A percentile compares a stretch with the other conserved stretches of the same genome.
These are phyloP conservation scores for Poeciliopsis presidionis DNA, from an alignment of 2,797 vertebrate genomes.

Conservation along the genomic window DNA sequence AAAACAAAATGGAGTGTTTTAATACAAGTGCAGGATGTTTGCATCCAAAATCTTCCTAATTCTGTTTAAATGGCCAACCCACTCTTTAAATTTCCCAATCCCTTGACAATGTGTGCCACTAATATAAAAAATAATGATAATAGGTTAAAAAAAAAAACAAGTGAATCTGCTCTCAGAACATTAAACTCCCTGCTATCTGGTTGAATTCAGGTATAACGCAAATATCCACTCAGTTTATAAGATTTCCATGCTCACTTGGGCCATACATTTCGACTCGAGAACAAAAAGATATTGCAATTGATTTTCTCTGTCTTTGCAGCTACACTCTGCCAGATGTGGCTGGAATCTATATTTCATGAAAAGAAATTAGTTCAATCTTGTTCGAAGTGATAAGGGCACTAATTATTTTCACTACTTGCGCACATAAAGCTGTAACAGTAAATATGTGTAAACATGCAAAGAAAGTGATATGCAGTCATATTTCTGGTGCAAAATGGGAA, in stretches of 20 bases:
- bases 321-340: neutral
- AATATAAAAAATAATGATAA: conserved; percentile 10
- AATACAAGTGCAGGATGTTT: conserved; percentile 41
- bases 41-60: conserved; percentile 61
- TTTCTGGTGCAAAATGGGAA: conserved; percentile 31
- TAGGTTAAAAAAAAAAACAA: conserved; percentile 18
- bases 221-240: conserved; percentile 4
- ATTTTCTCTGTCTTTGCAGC: conserved; percentile 8
- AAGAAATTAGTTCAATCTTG: conserved; percentile 3
- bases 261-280: neutral
- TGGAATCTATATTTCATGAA: conserved; percentile 21
- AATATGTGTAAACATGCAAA: conserved; percentile 11
- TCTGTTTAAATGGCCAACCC: conserved; percentile 54
- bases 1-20: conserved; percentile 40
- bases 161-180: conserved; percentile 24
- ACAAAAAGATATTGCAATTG: conserved; percentile 7
- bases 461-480: neutral
- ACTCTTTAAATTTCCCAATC: conserved; percentile 53
- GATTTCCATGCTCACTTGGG: neutral
- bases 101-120: conserved; percentile 20
- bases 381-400: conserved; percentile 15
- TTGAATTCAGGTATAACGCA: neutral
- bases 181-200: conserved; percentile 2
- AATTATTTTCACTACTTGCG: conserved; percentile 8
- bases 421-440: conserved; percentile 22